These are phyloP conservation scores for Callipepla squamata DNA, from an alignment of 2,113 vertebrate species.

Conservation along the genomic window DNA sequence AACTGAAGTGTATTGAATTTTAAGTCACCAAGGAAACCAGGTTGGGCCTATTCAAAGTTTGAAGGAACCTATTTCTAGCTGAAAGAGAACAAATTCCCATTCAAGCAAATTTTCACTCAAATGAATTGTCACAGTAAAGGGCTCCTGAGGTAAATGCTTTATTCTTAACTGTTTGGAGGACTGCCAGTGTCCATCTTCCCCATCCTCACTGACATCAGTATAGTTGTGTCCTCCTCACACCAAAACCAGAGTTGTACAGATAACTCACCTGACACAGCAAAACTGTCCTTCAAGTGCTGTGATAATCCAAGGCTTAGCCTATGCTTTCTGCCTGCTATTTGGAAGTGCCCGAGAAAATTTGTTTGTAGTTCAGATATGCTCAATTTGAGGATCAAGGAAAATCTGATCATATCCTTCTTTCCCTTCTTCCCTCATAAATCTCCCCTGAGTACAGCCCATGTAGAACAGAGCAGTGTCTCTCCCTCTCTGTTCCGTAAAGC, in stretches of 20 bases:
- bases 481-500: background rate
- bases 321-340: background rate
- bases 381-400: background rate
- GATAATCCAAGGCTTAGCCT: background rate
- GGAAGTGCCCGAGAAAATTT: background rate
- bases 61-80: background rate
- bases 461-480: background rate
- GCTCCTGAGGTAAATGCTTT: constrained; percentile 5
- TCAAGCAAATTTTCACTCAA: background rate
- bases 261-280: background rate
- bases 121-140: background rate
- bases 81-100: background rate
- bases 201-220: background rate
- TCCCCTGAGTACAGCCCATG: rapidly evolving
- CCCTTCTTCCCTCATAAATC: background rate
- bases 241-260: background rate
- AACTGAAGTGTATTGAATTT: background rate
- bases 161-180: background rate
- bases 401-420: background rate
- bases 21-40: constrained; percentile 18
- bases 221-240: background rate
- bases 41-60: constrained; percentile 4
- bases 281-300: background rate
- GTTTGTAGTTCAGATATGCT: background rate
- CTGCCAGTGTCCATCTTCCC: background rate